Conservation (phyloP, 2,113 vertebrate species). For the Esox niger region DNA sequence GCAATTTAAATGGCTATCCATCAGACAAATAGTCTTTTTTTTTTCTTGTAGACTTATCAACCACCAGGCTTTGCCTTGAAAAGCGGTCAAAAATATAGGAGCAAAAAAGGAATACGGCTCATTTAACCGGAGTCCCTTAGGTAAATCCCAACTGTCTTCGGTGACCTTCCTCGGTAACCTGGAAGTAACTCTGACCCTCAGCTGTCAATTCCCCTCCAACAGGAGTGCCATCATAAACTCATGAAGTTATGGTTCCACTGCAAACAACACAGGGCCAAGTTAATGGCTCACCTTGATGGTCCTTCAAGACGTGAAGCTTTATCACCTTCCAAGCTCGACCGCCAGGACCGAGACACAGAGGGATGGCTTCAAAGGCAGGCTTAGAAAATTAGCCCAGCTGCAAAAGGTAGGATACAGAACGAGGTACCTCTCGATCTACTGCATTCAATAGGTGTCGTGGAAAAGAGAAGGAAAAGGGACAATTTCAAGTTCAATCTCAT, state of each 20-base stretch:
- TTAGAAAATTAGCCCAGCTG: neutral
- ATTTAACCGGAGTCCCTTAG: slow-evolving; percentile 36
- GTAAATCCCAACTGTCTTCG: slow-evolving; percentile 34
- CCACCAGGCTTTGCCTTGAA: neutral
- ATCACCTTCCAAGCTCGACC: slow-evolving; percentile 21
- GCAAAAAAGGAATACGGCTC: slow-evolving; percentile 20
- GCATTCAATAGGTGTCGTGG: neutral
- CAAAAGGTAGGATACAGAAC: neutral
- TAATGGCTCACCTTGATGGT: slow-evolving; percentile 49
- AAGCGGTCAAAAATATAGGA: slow-evolving; percentile 23
- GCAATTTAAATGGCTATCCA: neutral
- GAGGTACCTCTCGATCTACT: neutral
- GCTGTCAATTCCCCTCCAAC: slow-evolving; percentile 39
- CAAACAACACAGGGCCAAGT: slow-evolving; percentile 8
- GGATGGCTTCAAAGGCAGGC: slow-evolving; percentile 14
- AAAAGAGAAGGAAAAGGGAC: neutral
- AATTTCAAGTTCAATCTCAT: neutral
- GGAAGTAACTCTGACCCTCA: slow-evolving; percentile 46
- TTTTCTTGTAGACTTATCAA: no score
- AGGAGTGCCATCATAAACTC: slow-evolving; percentile 15
- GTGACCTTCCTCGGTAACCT: slow-evolving; percentile 40
- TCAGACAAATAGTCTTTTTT: neutral
- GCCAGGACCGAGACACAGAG: slow-evolving; percentile 34
- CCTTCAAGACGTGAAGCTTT: slow-evolving; percentile 47
- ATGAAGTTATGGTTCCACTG: neutral